Evolutionary conservation across 2,888 invertebrate species (phyloP), one percentile per base, ranked within the genome.

Genomic region (Synergus gifuensis): DNA sequence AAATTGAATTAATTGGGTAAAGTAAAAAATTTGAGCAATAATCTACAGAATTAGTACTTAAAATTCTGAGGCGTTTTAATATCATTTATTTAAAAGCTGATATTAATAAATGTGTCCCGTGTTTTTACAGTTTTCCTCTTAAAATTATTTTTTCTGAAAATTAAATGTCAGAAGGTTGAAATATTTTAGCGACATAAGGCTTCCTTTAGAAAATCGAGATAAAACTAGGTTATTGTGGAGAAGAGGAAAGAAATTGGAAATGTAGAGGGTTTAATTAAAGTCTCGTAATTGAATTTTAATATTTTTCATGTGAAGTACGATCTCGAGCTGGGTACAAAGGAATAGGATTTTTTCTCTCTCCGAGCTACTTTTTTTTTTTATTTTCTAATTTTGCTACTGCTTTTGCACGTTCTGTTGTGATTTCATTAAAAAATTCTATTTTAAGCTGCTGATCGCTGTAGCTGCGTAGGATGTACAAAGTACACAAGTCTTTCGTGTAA

Each of bases 241-340:
- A 28, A 54, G 73, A 36, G 36, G 28, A 36, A 54, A 73, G 73
- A 73, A 36, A 73, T 73, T 49, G 36, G 36, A 36, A 49, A 36
- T 54, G 16, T 11, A 73, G 73, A 54, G 44, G 1, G 49, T 73
- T 73, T 54, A 73, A 73, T 73, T 73, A 73, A 73, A 73, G 54
- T 73, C 73, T 46, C 73, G 54, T 73, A 54, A 73, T 73, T 54
- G 73, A 73, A 73, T 73, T 73, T 73, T 73, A 73, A 73, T 73
- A 73, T 73, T 73, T 73, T 54, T n/a, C 49, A 49, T 36, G 16
- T 54, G 11, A 73, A 73, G 49, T 73, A 54, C 8, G 16, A n/a
- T 54, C 49, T 46, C 16, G 28, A 69, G 28, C 16, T 73, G 16
- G 54, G 4, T 69, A 4, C 54, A 28, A 73, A 54, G 73, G 49